These are phyloP conservation scores for Mionectes macconnelli DNA, from an alignment of 2,113 vertebrate species.

Conservation along the genomic window DNA sequence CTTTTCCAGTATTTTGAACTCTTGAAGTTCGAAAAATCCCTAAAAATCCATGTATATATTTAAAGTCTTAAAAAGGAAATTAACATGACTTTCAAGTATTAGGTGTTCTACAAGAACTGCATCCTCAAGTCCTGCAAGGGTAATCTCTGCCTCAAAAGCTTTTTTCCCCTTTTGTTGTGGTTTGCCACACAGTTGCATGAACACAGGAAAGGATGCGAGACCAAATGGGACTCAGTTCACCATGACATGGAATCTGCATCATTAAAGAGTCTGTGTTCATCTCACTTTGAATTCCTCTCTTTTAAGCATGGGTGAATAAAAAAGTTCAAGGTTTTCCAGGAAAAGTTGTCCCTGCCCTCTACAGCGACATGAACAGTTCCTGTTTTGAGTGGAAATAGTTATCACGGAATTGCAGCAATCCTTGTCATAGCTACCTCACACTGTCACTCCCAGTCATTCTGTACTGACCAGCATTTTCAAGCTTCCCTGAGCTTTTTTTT, in stretches of 20 bases:
- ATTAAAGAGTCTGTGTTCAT: background rate
- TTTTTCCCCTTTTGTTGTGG: background rate
- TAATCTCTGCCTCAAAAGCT: background rate
- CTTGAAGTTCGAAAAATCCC: background rate
- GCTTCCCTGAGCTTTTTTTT: background rate
- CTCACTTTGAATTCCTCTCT: background rate
- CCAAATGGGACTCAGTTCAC: background rate
- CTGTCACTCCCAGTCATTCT: background rate
- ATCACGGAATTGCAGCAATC: background rate
- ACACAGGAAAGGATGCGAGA: background rate
- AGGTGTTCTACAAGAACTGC: background rate
- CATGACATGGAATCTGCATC: background rate
- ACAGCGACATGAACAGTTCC: background rate
- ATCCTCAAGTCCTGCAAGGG: background rate
- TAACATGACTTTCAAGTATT: background rate
- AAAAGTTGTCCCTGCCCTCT: background rate
- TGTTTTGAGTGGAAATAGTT: constrained; percentile 14
- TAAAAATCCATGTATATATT: background rate
- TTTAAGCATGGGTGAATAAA: background rate
- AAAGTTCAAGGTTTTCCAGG: background rate
- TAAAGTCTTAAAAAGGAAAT: background rate
- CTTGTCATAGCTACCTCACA: background rate
- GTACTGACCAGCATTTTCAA: background rate
- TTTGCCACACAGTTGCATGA: background rate
- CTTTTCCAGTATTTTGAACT: background rate